Conservation (phyloP, 2,113 vertebrate species). For the Crypturellus undulatus region DNA sequence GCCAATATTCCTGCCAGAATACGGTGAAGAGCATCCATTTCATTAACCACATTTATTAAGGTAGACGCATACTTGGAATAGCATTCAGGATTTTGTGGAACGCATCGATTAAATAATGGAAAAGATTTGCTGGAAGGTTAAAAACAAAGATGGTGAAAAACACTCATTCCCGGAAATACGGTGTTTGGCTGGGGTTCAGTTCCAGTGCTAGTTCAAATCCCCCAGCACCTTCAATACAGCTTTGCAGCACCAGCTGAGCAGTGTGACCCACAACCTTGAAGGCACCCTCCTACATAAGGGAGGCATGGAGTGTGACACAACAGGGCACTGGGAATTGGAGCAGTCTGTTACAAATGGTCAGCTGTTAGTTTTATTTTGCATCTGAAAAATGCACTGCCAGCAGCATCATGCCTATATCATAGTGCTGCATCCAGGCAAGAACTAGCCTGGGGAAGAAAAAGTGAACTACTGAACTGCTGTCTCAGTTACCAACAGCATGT, state of each 20-base stretch:
- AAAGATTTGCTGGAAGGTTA: constrained; percentile 77
- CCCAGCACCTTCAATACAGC: background rate
- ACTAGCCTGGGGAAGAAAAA: background rate
- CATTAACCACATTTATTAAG: constrained; percentile 75
- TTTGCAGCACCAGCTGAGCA: background rate
- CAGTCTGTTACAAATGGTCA: background rate
- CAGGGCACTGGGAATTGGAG: background rate
- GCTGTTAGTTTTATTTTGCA: background rate
- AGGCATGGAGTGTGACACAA: background rate
- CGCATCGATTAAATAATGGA: constrained; percentile 81
- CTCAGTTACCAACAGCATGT: background rate
- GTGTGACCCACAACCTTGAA: background rate
- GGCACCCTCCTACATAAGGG: background rate
- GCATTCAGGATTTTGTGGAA: constrained; percentile 81
- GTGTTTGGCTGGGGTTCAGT: background rate
- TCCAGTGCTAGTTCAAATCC: background rate
- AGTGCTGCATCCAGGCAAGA: background rate
- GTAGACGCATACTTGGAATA: constrained; percentile 78
- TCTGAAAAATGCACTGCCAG: background rate
- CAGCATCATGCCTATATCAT: background rate
- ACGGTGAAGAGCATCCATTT: constrained; percentile 77
- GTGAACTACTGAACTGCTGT: too few relatives aligned
- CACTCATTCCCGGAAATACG: background rate
- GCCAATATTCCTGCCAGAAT: constrained; percentile 81
- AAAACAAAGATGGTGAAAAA: constrained; percentile 39